Percentiles rank a stretch among this genome's conserved stretches.
These are phyloP conservation scores for Nyctibius bracteatus DNA, from an alignment of 2,113 vertebrate species.

Conservation along the genomic window DNA sequence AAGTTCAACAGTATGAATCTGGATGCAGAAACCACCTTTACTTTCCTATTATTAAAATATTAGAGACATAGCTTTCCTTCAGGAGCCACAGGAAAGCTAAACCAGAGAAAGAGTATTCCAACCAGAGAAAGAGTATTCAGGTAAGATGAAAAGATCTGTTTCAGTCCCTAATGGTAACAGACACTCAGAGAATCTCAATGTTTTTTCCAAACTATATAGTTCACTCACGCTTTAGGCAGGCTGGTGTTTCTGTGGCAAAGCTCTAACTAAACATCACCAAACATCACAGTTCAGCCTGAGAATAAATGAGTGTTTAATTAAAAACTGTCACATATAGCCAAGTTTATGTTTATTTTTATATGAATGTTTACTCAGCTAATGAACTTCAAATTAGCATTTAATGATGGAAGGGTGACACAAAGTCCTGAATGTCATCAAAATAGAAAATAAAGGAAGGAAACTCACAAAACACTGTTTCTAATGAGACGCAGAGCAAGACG, in stretches of 20 bases:
- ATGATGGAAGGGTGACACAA: slow-evolving; percentile 43
- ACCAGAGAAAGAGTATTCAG: background rate
- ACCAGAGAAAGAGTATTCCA: background rate
- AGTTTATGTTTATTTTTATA: slow-evolving; percentile 55
- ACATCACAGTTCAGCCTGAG: slow-evolving; percentile 20
- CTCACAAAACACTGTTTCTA: slow-evolving; percentile 15
- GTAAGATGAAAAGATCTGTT: background rate
- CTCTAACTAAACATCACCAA: slow-evolving; percentile 36
- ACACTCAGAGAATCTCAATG: background rate
- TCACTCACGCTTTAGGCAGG: background rate
- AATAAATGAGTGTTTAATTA: slow-evolving; percentile 48
- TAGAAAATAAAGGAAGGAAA: slow-evolving; percentile 45
- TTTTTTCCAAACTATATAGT: slow-evolving; percentile 11
- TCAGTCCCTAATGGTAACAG: background rate
- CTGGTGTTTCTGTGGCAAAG: background rate
- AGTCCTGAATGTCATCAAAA: slow-evolving; percentile 46
- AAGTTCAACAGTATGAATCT: background rate
- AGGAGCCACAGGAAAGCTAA: background rate
- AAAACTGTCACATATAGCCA: slow-evolving; percentile 37
- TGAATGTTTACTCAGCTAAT: slow-evolving; percentile 50
- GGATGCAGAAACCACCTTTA: background rate
- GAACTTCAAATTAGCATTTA: slow-evolving; percentile 27
- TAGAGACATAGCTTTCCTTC: background rate
- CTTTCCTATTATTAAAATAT: background rate
- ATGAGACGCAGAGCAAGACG: background rate